A percentile compares a stretch with the other conserved stretches of the same genome.
Evolutionary conservation across 35 echinoderm and acorn worm species (phyloP).

Genomic region (Heliocidaris tuberculata): DNA sequence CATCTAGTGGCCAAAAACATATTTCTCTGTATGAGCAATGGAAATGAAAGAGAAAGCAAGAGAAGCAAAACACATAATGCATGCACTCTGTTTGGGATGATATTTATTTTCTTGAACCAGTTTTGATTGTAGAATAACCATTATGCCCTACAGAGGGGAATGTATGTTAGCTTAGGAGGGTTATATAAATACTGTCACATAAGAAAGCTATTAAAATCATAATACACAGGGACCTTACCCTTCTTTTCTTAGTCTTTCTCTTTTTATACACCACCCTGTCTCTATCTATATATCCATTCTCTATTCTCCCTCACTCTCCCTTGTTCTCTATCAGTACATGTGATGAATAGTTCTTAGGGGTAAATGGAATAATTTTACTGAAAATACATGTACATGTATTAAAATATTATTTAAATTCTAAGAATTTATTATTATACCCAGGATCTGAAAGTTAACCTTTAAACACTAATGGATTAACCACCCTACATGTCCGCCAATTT

Average conservation of each 20-base stretch:
- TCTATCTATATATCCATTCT: not conserved
- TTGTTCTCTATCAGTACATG: too few relatives aligned
- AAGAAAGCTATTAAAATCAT: constrained; percentile 8
- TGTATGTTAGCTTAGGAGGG: not conserved
- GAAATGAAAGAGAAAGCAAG: not conserved
- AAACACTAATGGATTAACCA: not conserved
- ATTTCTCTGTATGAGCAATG: too few relatives aligned
- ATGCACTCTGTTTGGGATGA: not conserved
- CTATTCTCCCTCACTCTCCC: too few relatives aligned
- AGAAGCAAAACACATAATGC: not conserved
- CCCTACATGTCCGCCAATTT: not conserved
- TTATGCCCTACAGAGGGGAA: not conserved
- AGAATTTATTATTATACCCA: not conserved
- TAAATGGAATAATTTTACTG: not conserved
- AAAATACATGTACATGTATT: not conserved
- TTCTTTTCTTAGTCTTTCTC: not conserved
- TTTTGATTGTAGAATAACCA: not conserved
- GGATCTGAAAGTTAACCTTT: not conserved
- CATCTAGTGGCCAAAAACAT: constrained; percentile 15
- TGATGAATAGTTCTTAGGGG: not conserved
- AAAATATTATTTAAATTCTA: too few relatives aligned
- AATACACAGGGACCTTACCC: not conserved
- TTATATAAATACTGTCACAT: not conserved
- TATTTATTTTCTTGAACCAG: constrained; percentile 1
- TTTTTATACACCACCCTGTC: not conserved